Conservation (phyloP, 2,113 vertebrate species). For the Pristiophorus japonicus region DNA sequence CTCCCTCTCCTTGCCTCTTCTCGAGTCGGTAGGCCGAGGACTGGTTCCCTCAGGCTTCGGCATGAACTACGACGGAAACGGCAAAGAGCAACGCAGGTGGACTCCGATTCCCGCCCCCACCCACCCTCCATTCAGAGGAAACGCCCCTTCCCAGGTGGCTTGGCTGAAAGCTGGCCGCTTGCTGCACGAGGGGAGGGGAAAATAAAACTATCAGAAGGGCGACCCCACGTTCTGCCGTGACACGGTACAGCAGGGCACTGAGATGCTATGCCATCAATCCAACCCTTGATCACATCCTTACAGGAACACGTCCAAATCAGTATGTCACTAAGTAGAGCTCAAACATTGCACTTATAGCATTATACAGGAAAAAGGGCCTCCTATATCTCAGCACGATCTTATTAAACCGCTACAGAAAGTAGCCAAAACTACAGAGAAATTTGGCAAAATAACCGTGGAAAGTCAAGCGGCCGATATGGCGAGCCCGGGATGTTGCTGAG, state of each 20-base stretch:
- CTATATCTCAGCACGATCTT: not conserved
- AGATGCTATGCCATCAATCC: slow-evolving; percentile 32
- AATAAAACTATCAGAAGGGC: not conserved
- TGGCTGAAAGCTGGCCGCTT: not conserved
- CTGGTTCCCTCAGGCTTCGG: not conserved
- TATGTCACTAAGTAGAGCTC: not conserved
- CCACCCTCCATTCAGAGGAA: not conserved
- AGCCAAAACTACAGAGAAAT: not conserved
- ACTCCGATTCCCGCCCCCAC: not conserved
- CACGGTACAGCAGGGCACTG: slow-evolving; percentile 13
- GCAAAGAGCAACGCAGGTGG: not conserved
- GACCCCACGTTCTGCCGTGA: too few species aligned
- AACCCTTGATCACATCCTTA: not conserved
- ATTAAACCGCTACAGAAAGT: not conserved
- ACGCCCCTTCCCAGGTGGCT: not conserved
- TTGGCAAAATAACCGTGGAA: not conserved
- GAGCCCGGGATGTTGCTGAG: too few species aligned
- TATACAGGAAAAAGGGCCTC: not conserved
- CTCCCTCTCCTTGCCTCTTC: too few species aligned
- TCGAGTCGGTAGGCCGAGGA: not conserved
- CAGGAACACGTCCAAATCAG: not conserved
- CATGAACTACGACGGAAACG: not conserved
- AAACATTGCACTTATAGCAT: slow-evolving; percentile 40
- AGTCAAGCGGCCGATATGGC: too few species aligned
- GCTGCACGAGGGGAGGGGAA: not conserved